Percentiles rank a stretch among this genome's conserved stretches.
phyloP scores from a whole-genome alignment of 2,888 invertebrate species.

The Sphaerophoria rueppellii region DNA sequence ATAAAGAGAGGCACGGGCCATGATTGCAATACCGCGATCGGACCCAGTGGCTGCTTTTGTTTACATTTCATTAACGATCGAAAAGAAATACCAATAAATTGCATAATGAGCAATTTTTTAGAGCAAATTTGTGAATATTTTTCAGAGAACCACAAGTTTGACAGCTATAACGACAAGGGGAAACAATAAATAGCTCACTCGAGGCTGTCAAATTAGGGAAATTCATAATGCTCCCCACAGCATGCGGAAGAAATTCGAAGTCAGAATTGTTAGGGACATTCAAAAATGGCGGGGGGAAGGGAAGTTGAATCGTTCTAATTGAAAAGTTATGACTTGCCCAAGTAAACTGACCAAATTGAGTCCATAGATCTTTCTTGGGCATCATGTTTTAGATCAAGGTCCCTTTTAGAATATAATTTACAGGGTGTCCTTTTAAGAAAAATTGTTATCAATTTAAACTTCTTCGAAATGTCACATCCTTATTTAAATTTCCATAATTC shows the following conservation, averaged over 20 bases:
- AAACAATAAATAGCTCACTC: conserved; percentile 64
- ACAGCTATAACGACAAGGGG: conserved; percentile 30
- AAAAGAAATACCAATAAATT: conserved; percentile 45
- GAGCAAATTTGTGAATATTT: neutral
- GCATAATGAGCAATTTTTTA: conserved; percentile 47
- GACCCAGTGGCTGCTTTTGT: conserved; percentile 51
- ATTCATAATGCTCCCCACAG: conserved; percentile 51
- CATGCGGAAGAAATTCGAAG: conserved; percentile 67
- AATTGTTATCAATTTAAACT: too few species aligned
- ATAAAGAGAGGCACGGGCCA: conserved; percentile 46
- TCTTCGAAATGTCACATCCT: too few species aligned
- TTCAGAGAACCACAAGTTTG: conserved; percentile 37
- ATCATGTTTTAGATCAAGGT: conserved; percentile 48
- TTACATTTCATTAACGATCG: conserved; percentile 46
- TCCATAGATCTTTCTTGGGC: conserved; percentile 48
- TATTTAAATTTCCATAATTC: too few species aligned
- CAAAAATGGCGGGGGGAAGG: neutral
- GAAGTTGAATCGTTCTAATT: conserved; percentile 62
- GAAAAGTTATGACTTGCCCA: conserved; percentile 71
- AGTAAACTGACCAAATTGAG: conserved; percentile 63
- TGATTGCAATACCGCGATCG: neutral
- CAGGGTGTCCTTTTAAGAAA: conserved; percentile 21
- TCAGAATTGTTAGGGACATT: neutral
- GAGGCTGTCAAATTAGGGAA: conserved; percentile 73
- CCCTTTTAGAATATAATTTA: neutral